These are phyloP conservation scores for Oenanthe melanoleuca DNA, from an alignment of 2,113 vertebrate species.

Conservation along the genomic window DNA sequence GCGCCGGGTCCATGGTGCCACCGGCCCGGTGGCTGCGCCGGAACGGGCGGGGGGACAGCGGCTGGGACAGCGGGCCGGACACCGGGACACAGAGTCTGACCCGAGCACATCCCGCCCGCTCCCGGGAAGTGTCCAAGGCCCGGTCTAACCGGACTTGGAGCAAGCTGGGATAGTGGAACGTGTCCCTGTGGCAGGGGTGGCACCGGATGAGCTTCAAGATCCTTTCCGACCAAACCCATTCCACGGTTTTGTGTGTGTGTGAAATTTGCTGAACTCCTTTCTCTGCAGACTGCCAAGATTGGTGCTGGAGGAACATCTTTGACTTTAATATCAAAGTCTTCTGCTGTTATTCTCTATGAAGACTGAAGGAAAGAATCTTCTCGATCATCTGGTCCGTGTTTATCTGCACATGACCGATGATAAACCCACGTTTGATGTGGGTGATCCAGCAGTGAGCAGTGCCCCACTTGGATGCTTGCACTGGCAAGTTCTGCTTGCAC, in stretches of 20 bases:
- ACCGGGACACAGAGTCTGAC: rapidly evolving
- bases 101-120: background rate
- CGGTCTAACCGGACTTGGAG: rapidly evolving
- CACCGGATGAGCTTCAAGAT: no score
- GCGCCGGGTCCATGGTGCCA: no score
- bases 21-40: no score
- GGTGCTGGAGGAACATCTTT: background rate
- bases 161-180: background rate
- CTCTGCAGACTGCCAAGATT: background rate
- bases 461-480: no score
- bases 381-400: background rate
- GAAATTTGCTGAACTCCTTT: rapidly evolving
- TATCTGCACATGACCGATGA: background rate
- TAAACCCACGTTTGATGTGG: background rate
- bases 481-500: background rate
- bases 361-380: background rate
- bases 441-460: background rate
- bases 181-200: background rate
- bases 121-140: background rate
- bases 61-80: background rate
- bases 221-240: background rate
- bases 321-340: background rate
- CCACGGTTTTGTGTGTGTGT: background rate
- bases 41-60: rapidly evolving
- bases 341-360: background rate